Conservation (phyloP, 2,797 vertebrate genomes). For the Choloepus didactylus region DNA sequence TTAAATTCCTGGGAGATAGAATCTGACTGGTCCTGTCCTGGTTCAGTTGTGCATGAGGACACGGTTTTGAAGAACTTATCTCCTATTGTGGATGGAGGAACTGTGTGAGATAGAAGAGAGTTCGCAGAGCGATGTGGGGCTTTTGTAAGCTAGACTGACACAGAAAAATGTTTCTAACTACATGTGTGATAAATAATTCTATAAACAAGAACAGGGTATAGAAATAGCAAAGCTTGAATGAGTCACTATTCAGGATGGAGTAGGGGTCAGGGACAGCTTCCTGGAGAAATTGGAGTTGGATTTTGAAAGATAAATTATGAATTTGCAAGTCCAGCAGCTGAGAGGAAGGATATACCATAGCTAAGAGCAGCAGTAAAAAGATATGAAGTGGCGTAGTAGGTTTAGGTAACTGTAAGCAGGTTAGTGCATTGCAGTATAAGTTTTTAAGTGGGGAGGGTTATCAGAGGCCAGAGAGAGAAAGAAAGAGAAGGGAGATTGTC, state of each 20-base stretch:
- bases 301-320: conserved; percentile 63
- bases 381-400: neutral
- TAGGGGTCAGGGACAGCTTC: neutral
- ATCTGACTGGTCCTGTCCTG: neutral
- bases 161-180: conserved; percentile 62
- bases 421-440: neutral
- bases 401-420: conserved; percentile 36
- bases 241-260: conserved; percentile 34
- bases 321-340: neutral
- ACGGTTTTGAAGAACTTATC: conserved; percentile 13
- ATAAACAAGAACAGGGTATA: conserved; percentile 32
- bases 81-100: conserved; percentile 27
- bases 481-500: neutral
- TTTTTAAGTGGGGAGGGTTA: conserved; percentile 31
- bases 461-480: neutral
- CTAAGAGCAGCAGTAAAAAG: conserved; percentile 24
- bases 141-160: conserved; percentile 27
- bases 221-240: neutral
- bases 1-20: conserved; percentile 45
- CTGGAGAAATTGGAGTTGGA: conserved; percentile 53
- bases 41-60: neutral
- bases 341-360: neutral
- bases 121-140: conserved; percentile 2
- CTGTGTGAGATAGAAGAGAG: neutral
- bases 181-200: conserved; percentile 54